Evolutionary conservation across 2,113 vertebrate genomes (phyloP), one percentile per base, ranked within the genome.

Genomic region (Siphamia tubifer): DNA sequence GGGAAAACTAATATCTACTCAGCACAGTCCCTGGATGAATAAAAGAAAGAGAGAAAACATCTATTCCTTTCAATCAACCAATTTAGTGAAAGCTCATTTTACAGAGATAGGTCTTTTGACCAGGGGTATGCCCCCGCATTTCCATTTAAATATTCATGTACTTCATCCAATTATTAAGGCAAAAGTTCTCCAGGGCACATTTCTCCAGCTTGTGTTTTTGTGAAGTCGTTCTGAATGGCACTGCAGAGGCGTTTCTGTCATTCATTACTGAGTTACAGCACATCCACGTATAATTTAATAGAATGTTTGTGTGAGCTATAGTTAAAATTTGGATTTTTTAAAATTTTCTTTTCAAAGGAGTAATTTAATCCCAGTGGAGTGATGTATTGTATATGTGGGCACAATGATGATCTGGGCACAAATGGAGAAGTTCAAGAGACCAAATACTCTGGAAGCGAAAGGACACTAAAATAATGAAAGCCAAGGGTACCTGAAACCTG

Each of bases 81-180:
- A 70, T 81, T 74, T 62, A 55, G 49, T 17, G 4, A 21, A 30
- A 24, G 16, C 49, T 81, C 21, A 0, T 79, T 80, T 64, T 61
- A 76, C 35, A 74, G 30, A 55, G 53, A 76, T 49, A 40, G 23
- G 35, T 56, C 61, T 55, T 74, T 62, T 83, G 79, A 78, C 68
- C 77, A 51, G 64, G 62, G 69, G 78, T 67, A 24, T 64, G 52
- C 43, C 55, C 25, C 47, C 17, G 21, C 15, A 42, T 71, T 68
- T 69, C 1, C 32, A 66, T 77, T 69, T 62, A 77, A 77, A 80
- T 72, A 83, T 85, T 68, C 45, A 82, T 58, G 49, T 42, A 44
- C 44, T 69, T 38, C 66, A 58, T 57, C 63, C 62, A 74, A 70
- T 77, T 74, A 82, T 62, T 47, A 57, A 58, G 23, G 5, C 6